Evolutionary conservation across 2,113 vertebrate species (phyloP), one percentile per base, ranked within the genome.

Genomic region (Centropus bengalensis): DNA sequence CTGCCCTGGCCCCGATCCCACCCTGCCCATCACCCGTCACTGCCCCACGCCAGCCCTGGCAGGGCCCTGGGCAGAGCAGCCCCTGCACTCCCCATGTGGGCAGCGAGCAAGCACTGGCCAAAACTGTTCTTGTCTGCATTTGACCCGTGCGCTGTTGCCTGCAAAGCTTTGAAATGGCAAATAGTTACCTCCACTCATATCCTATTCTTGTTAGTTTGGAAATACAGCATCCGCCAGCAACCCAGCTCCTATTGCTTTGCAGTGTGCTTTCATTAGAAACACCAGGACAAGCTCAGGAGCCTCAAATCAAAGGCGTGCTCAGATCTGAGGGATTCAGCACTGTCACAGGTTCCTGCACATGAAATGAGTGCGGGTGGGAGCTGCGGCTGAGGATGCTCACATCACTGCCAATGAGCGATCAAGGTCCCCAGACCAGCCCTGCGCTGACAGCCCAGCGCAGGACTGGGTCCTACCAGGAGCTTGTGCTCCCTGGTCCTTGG

Each of bases 371-470:
- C 2, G 0, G 10, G 22, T 5, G 1, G 51, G n/a, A 24, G 9
- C 44, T 55, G 45, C 2, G 0, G 45, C n/a, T 17, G 56, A 47
- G 56, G 63, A 5, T 33, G 76, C 45, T 82, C 40, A 14, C 8
- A 2, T 8, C 0, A 0, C 24, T 9, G 10, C 36, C 20, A 3
- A 19, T 0, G 11, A 15, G 77, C 51, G 42, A 51, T 1, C 0
- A 14, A 5, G 30, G 24, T 49, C 38, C 28, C 32, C 62, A 62
- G 67, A 28, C 33, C 3, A 1, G 33, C 17, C 32, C 44, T 1
- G 1, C 1, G 1, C 40, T 16, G 28, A 8, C 9, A 4, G 58
- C n/a, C 6, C 1, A 2, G 28, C 40, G 23, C 2, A 1, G 55
- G 63, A 27, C 27, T 0, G 0, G 27, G 23, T 5, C 10, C 21